Base-by-base conservation (phyloP, 2,113 vertebrate species). In the Charadrius vociferus region DNA sequence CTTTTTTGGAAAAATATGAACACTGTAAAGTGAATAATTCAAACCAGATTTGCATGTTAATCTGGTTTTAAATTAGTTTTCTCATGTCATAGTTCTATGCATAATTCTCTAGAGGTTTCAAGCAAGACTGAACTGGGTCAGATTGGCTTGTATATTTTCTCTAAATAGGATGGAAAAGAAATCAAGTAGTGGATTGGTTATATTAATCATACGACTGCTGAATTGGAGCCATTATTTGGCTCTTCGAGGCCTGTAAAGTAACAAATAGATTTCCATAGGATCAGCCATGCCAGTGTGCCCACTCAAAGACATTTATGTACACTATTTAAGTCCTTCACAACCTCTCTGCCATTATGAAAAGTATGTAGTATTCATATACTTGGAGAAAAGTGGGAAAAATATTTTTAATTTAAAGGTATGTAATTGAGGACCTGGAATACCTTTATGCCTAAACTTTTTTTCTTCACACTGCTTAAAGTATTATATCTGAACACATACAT, bases 71-170 rank as follows among this genome's bases (percentile, higher is more conserved):
- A 95, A 96, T 90, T 65, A 87, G 61, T 62, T 94, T 96, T 95
- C 70, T 79, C 50, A 8, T 94, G 77, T 67, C 47, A 19, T 81
- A 87, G 47, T 56, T 90, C n/a, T 92, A 49, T 45, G 67, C 88
- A 78, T 92, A 96, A 90, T 83, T 94, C 95, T 97, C 97, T 90
- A 21, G 88, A 74, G 95, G 85, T 90, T 96, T 96, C 93, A 93
- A 92, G 93, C 79, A 94, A 96, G 85, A 83, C 66, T 96, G 88
- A 96, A 92, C 62, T 90, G 59, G 95, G 90, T 95, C 95, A 96
- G 63, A 95, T 77, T 90, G 85, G 59, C 86, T 92, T 97, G 78
- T 92, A 62, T 86, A 66, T 94, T 96, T 96, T 77, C 82, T 62
- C 90, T 86, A 93, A 97, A 93, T 94, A 87, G 56, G 65, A 88